Evolutionary conservation across 2,797 vertebrate genomes (phyloP).

Genomic region (Crocidura indochinensis): DNA sequence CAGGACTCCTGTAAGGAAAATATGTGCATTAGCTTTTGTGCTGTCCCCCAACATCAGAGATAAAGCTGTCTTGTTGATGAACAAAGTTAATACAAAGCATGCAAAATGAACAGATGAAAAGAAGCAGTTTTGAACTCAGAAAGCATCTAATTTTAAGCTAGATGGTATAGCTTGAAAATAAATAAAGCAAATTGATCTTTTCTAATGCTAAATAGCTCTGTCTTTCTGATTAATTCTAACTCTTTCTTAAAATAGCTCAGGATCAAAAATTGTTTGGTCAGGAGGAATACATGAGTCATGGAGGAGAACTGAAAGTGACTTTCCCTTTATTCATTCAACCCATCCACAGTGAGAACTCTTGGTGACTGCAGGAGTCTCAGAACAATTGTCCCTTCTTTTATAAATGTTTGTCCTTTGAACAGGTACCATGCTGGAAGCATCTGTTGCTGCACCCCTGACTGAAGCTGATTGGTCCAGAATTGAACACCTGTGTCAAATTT

Average conservation of each 20-base stretch:
- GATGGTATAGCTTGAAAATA: slow-evolving; percentile 8
- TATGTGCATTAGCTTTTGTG: too few species aligned
- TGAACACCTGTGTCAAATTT: neutral
- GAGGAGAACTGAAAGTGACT: neutral
- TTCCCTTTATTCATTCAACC: slow-evolving; percentile 21
- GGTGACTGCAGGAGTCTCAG: neutral
- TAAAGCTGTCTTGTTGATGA: neutral
- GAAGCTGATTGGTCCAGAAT: neutral
- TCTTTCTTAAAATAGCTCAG: slow-evolving; percentile 40
- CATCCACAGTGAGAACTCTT: neutral
- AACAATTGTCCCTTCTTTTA: neutral
- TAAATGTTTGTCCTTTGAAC: neutral
- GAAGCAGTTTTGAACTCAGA: neutral
- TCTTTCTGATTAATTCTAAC: neutral
- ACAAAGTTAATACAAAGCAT: neutral
- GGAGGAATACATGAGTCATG: neutral
- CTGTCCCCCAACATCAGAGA: too few species aligned
- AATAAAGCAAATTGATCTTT: neutral
- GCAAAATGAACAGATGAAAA: neutral
- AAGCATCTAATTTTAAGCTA: neutral
- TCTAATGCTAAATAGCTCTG: neutral
- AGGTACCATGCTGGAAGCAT: neutral
- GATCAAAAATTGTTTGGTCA: neutral
- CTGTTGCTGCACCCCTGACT: neutral
- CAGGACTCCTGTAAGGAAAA: too few species aligned